Base-by-base conservation (phyloP, 2,113 vertebrate species). In the Nanorana parkeri region DNA sequence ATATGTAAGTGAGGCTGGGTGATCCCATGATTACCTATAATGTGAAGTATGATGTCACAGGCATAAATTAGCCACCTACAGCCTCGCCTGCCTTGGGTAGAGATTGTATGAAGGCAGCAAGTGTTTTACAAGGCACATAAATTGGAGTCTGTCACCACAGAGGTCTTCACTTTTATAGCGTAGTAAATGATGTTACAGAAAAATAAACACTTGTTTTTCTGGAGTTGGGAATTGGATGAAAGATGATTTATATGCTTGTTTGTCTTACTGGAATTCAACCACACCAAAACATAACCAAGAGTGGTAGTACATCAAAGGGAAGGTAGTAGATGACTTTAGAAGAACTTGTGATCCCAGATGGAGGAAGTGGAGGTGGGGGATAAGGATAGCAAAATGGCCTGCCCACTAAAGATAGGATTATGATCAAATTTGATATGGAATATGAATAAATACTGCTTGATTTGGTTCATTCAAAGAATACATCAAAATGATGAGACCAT, bases 81-180 rank as follows among this genome's bases (percentile, higher is more conserved):
- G 56, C 20, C 51, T 78, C 41, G 19, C 61, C 54, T 36, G 21
- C 71, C 55, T 58, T 20, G 26, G 55, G 28, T 60, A 3, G 19
- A 16, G n/a, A 28, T 36, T 47, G 60, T 36, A 20, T n/a, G n/a
- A 68, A 11, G 8, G 36, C 29, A 4, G 10, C 41, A n/a, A n/a
- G 65, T 32, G 51, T 17, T 67, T 78, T 78, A 78, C 64, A 78
- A 68, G 51, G 2, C 51, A 56, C 13, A 68, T 68, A 67, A 78
- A 68, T 23, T 32, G 20, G 11, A 67, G 20, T 7, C 6, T 19
- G 77, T 78, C 64, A 68, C 15, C 6, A 67, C 7, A 78, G 64
- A 78, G 64, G 29, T 36, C 13, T 36, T 28, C 23, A 67, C 67
- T 78, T 78, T 54, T 66, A 65, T 13, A 55, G 51, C 17, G 13